phyloP scores from a whole-genome alignment of 2,113 vertebrate genomes.

The Parus major region DNA sequence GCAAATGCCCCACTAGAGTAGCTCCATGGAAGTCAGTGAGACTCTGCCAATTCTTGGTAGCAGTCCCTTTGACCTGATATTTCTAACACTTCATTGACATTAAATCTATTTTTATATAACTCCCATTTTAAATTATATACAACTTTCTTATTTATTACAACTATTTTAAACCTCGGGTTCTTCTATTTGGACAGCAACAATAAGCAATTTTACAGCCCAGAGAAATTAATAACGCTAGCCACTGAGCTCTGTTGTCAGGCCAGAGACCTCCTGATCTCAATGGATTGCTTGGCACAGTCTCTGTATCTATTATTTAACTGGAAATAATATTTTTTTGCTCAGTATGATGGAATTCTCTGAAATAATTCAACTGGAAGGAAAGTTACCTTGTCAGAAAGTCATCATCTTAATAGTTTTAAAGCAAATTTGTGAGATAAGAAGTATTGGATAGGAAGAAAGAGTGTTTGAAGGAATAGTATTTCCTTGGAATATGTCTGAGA shows the following conservation, averaged over 20 bases:
- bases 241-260: not conserved
- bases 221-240: not conserved
- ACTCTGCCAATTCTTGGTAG: not conserved
- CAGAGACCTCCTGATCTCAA: not conserved
- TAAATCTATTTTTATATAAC: not conserved
- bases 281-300: not conserved
- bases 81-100: not conserved
- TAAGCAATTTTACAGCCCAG: constrained; percentile 7
- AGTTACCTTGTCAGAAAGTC: constrained; percentile 13
- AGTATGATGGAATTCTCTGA: not conserved
- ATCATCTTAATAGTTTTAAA: not conserved
- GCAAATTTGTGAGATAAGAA: constrained; percentile 7
- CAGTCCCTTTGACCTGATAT: not conserved
- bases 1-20: not conserved
- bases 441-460: not conserved
- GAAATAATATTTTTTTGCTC: not conserved
- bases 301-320: not conserved
- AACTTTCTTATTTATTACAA: constrained; percentile 2
- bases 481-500: not conserved
- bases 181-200: not conserved
- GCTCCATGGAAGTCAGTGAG: not conserved
- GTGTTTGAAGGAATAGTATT: not conserved
- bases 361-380: constrained; percentile 39
- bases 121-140: not conserved
- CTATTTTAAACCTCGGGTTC: not conserved